Conservation (phyloP, 2,113 vertebrate species). For the Junco hyemalis region DNA sequence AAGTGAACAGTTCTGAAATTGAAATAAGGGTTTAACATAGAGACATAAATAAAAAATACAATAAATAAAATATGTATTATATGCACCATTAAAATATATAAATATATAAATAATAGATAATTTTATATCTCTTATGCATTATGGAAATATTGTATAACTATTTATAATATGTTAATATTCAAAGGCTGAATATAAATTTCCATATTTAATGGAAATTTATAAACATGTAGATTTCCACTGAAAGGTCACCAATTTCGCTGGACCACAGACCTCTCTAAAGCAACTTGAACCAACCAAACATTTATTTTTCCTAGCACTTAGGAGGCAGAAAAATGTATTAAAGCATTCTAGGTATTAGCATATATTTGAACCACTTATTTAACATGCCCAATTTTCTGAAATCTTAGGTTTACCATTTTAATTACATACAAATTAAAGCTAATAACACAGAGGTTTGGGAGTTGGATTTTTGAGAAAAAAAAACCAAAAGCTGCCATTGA, state of each 20-base stretch:
- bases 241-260: neutral
- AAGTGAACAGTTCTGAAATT: neutral
- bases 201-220: neutral
- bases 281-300: neutral
- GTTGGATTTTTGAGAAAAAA: neutral
- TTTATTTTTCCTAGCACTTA: neutral
- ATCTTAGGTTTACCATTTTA: neutral
- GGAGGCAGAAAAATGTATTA: neutral
- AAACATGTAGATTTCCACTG: neutral
- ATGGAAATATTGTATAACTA: neutral
- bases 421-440: neutral
- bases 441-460: neutral
- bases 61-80: neutral
- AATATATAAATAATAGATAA: fast-evolving
- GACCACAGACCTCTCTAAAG: neutral
- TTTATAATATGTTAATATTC: neutral
- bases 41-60: neutral
- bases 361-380: neutral
- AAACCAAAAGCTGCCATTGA: neutral
- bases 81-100: neutral
- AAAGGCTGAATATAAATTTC: too few relatives aligned
- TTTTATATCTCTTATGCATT: neutral
- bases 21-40: neutral
- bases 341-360: neutral
- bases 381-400: neutral